These are phyloP conservation scores for Drepanosiphum platanoidis DNA, from an alignment of 2,888 invertebrate species.

Conservation along the genomic window DNA sequence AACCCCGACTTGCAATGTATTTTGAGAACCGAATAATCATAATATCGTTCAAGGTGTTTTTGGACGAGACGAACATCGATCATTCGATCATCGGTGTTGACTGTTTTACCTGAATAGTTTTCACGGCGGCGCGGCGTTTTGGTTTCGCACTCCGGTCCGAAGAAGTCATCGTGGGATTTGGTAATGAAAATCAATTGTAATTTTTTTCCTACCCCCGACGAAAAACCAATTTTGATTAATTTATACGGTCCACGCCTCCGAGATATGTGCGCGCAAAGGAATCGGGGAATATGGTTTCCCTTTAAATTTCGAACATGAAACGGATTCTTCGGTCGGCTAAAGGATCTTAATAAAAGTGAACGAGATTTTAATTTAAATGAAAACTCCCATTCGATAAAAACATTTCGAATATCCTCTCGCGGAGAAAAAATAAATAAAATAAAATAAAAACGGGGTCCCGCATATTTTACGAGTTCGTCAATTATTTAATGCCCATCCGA, in stretches of 20 bases:
- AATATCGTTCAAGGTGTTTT: too few species aligned
- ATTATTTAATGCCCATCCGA: slow-evolving; percentile 58
- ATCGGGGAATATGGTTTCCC: neutral
- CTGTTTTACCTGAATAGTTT: too few species aligned
- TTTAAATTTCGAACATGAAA: slow-evolving; percentile 47
- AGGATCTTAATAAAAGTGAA: slow-evolving; percentile 34
- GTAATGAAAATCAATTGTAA: neutral
- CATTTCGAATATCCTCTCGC: slow-evolving; percentile 16
- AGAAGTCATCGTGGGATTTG: neutral
- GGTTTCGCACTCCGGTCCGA: too few species aligned
- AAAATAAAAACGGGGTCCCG: slow-evolving; percentile 16
- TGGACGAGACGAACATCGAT: too few species aligned
- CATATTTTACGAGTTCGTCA: slow-evolving; percentile 58
- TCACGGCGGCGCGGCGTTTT: too few species aligned
- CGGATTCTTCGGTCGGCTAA: slow-evolving; percentile 47
- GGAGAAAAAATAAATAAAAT: neutral
- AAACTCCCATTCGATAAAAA: slow-evolving; percentile 48
- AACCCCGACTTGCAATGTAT: too few species aligned
- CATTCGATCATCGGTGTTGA: too few species aligned
- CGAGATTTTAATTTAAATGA: slow-evolving; percentile 59
- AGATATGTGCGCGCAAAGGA: too few species aligned
- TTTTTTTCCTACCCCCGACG: neutral
- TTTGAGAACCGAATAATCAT: too few species aligned
- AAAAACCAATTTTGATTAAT: slow-evolving; percentile 37
- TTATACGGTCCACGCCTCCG: neutral